phyloP scores from a whole-genome alignment of 1,140 invertebrate species.

The Uloborus diversus region DNA sequence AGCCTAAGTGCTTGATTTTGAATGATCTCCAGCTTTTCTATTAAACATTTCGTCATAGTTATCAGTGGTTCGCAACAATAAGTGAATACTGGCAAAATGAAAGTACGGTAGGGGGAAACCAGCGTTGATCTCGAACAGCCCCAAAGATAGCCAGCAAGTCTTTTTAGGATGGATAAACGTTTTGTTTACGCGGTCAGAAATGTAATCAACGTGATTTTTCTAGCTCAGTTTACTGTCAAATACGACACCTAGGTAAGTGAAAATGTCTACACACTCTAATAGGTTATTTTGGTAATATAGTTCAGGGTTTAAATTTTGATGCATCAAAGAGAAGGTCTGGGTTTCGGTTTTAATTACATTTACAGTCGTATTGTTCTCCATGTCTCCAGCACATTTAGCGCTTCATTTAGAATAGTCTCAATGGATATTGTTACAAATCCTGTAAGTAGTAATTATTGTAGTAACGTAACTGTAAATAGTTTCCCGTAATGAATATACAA shows the following conservation, averaged over 20 bases:
- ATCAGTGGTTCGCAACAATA: neutral
- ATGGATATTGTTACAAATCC: no score
- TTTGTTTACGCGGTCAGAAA: neutral
- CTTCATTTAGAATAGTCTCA: neutral
- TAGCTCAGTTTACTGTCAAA: neutral
- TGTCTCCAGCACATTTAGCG: neutral
- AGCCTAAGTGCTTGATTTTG: neutral
- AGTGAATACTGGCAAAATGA: neutral
- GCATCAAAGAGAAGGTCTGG: conserved; percentile 5
- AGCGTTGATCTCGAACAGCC: neutral
- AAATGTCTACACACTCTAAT: neutral
- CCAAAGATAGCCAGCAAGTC: neutral
- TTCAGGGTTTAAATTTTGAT: conserved; percentile 5
- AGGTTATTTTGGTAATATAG: neutral
- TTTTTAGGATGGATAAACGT: neutral
- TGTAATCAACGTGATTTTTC: neutral
- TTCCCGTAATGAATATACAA: no score
- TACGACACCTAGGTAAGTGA: neutral
- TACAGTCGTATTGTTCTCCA: neutral
- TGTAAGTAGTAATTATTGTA: no score
- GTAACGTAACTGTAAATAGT: no score
- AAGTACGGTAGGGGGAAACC: neutral
- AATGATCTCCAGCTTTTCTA: neutral
- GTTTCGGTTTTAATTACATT: neutral
- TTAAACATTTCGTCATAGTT: neutral